Evolutionary conservation across 1,140 invertebrate species (phyloP).

Genomic region (Cephus cinctus): DNA sequence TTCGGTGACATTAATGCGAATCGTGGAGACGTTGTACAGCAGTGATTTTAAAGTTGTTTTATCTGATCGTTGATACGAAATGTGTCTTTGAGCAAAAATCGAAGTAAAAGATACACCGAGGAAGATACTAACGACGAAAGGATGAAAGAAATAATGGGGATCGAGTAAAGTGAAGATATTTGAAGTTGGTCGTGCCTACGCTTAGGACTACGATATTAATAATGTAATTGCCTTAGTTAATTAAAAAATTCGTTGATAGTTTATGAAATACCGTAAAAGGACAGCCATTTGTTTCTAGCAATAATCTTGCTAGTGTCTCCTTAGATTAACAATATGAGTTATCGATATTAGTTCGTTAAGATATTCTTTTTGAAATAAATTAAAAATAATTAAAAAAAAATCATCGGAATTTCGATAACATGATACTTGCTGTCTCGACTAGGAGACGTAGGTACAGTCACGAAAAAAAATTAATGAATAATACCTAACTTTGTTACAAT

Average conservation of each 20-base stretch:
- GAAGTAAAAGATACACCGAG: too few species aligned
- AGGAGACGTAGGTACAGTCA: slow-evolving; percentile 3
- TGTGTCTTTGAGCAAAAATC: slow-evolving; percentile 7
- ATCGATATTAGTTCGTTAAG: not conserved
- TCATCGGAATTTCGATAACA: not conserved
- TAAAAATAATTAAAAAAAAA: not conserved
- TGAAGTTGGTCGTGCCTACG: not conserved
- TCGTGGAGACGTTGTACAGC: not conserved
- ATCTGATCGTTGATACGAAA: slow-evolving; percentile 7
- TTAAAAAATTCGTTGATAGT: slow-evolving; percentile 29
- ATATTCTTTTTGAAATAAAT: slow-evolving; percentile 1
- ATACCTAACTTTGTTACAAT: not conserved
- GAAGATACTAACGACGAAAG: too few species aligned
- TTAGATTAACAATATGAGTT: not conserved
- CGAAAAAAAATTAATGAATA: not conserved
- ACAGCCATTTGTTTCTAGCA: slow-evolving; percentile 14
- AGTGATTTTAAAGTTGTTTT: not conserved
- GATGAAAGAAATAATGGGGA: not conserved
- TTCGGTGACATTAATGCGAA: not conserved
- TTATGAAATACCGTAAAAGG: slow-evolving; percentile 15
- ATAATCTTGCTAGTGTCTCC: slow-evolving; percentile 9
- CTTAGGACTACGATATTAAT: not conserved
- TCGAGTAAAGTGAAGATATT: not conserved
- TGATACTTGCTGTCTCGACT: slow-evolving; percentile 7
- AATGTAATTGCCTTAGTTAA: slow-evolving; percentile 4